Evolutionary conservation across 2,888 invertebrate species (phyloP).

Genomic region (Exephanes ischioxanthus): DNA sequence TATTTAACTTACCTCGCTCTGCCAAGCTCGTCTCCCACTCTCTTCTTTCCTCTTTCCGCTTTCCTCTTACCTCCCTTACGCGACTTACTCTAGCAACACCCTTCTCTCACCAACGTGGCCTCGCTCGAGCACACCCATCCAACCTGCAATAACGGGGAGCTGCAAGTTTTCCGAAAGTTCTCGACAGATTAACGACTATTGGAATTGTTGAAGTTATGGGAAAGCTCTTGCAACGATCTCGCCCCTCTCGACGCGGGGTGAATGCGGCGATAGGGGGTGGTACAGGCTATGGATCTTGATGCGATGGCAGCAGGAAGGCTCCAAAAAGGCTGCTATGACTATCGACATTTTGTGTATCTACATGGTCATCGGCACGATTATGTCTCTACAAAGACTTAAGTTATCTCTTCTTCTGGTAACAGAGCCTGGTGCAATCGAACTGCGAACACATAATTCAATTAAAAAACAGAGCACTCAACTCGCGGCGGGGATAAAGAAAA

Average conservation of each 20-base stretch:
- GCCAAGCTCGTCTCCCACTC: constrained; percentile 57
- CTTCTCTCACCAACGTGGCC: constrained; percentile 51
- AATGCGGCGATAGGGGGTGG: not conserved
- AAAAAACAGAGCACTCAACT: not conserved
- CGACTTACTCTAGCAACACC: constrained; percentile 45
- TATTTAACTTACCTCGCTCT: constrained; percentile 82
- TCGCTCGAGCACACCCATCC: constrained; percentile 70
- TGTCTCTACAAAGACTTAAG: not conserved
- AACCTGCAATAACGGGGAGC: constrained; percentile 78
- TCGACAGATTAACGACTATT: constrained; percentile 83
- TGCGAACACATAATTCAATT: constrained; percentile 8
- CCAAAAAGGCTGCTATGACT: not conserved
- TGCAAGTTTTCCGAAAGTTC: constrained; percentile 80
- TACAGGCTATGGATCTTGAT: constrained; percentile 10
- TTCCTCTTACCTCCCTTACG: constrained; percentile 52
- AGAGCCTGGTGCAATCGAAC: not conserved
- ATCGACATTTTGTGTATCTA: not conserved
- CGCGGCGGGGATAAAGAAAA: constrained; percentile 49
- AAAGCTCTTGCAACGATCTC: constrained; percentile 62
- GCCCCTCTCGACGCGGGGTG: constrained; percentile 17
- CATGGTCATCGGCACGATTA: not conserved
- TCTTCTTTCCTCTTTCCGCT: constrained; percentile 60
- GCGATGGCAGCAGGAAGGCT: not conserved
- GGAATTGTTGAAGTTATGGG: constrained; percentile 82
- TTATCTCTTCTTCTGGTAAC: not conserved